A percentile compares a stretch with the other conserved stretches of the same genome.
Evolutionary conservation across 1,140 invertebrate species (phyloP).

Genomic region (Pseudomyrmex sp.): DNA sequence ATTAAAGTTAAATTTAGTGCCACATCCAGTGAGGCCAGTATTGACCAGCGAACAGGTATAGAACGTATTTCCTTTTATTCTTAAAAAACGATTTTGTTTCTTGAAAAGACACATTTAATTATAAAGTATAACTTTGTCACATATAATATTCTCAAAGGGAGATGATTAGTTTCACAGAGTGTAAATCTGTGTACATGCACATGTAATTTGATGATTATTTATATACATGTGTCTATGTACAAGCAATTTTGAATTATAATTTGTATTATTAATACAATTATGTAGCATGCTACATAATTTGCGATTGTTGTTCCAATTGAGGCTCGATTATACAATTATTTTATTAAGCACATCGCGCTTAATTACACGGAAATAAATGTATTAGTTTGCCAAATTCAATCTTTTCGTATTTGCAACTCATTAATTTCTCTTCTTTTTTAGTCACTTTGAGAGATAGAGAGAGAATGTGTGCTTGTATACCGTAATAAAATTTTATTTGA

Average conservation of each 20-base stretch:
- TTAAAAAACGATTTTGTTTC: slow-evolving; percentile 2
- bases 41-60: slow-evolving; percentile 1
- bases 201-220: background rate
- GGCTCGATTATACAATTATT: background rate
- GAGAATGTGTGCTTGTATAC: background rate
- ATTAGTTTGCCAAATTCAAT: slow-evolving; percentile 8
- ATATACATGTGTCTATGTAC: background rate
- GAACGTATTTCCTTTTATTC: background rate
- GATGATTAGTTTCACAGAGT: no score
- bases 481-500: background rate
- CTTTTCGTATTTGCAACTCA: background rate
- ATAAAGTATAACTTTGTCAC: background rate
- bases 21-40: slow-evolving; percentile 25
- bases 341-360: background rate
- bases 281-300: background rate
- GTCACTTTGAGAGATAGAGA: background rate
- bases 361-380: background rate
- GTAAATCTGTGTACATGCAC: no score
- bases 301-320: background rate
- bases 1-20: slow-evolving; percentile 48
- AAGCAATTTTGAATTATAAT: background rate
- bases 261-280: background rate
- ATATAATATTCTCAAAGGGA: background rate
- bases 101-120: slow-evolving; percentile 36
- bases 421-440: background rate